Percentiles rank a stretch among this genome's conserved stretches.
Conservation (phyloP, 2,888 invertebrate genomes). For the Augochlorella aurata region DNA sequence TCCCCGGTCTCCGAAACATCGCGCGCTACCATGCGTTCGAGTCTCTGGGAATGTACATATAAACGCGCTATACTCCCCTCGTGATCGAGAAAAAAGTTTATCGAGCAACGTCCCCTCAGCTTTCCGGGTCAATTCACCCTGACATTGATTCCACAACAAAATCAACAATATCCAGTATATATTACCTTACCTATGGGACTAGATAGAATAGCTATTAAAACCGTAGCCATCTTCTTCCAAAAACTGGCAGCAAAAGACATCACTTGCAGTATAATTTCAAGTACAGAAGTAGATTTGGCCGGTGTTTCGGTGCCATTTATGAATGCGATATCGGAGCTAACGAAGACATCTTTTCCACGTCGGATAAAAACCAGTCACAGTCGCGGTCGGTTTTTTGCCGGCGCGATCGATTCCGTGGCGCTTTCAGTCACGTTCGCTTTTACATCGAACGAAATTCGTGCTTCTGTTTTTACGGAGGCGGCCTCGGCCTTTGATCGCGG, state of each 20-base stretch:
- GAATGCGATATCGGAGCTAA: conserved; percentile 25
- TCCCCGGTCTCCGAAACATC: too few species aligned
- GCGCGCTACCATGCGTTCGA: too few species aligned
- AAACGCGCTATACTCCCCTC: not conserved
- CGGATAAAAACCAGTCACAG: conserved; percentile 37
- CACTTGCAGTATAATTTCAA: not conserved
- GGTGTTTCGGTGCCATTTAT: not conserved
- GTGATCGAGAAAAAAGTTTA: not conserved
- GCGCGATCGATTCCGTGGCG: conserved; percentile 27
- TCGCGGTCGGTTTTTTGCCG: conserved; percentile 32
- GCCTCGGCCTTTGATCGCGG: conserved; percentile 46
- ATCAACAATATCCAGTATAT: not conserved
- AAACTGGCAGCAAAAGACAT: too few species aligned
- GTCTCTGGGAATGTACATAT: too few species aligned
- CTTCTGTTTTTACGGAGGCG: conserved; percentile 25
- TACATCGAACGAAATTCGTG: conserved; percentile 49
- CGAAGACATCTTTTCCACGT: conserved; percentile 47
- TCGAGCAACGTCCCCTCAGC: not conserved
- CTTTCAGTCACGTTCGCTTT: conserved; percentile 45
- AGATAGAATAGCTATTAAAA: too few species aligned
- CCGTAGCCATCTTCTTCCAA: too few species aligned
- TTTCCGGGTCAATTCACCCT: not conserved
- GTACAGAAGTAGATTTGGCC: not conserved
- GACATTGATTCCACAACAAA: not conserved
- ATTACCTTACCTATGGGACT: too few species aligned